Evolutionary conservation across 2,113 vertebrate genomes (phyloP).

Genomic region (Lontra canadensis): DNA sequence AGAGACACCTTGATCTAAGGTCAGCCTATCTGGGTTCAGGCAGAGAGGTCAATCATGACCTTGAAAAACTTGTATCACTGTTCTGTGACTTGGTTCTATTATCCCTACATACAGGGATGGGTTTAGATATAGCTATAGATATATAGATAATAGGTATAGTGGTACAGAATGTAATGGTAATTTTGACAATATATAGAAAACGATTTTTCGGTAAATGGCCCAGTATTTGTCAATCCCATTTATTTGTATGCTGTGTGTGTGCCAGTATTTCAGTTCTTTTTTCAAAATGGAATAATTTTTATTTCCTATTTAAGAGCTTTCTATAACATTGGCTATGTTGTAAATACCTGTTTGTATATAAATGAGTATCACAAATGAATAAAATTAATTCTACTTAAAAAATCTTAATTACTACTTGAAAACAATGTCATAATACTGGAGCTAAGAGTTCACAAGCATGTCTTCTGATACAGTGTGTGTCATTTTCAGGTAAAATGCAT

Average conservation of each 20-base stretch:
- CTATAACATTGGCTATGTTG: neutral
- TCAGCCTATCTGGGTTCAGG: neutral
- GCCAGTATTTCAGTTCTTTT: neutral
- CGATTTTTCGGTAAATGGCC: neutral
- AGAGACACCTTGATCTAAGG: neutral
- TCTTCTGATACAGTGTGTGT: neutral
- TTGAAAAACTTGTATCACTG: neutral
- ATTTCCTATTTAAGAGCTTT: neutral
- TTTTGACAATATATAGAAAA: neutral
- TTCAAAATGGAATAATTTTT: neutral
- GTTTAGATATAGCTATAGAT: neutral
- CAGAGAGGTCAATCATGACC: neutral
- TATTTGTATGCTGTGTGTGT: neutral
- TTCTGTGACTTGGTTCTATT: neutral
- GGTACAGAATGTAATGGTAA: neutral
- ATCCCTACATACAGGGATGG: neutral
- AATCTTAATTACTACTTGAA: neutral
- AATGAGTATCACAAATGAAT: neutral
- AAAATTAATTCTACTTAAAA: neutral
- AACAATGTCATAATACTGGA: neutral
- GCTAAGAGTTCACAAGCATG: accelerated
- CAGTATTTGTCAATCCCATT: neutral
- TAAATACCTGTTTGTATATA: neutral
- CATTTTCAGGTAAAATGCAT: neutral
- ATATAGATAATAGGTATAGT: neutral